These are phyloP conservation scores for Stictocephala bisonia DNA, from an alignment of 2,888 invertebrate genomes.

Conservation along the genomic window DNA sequence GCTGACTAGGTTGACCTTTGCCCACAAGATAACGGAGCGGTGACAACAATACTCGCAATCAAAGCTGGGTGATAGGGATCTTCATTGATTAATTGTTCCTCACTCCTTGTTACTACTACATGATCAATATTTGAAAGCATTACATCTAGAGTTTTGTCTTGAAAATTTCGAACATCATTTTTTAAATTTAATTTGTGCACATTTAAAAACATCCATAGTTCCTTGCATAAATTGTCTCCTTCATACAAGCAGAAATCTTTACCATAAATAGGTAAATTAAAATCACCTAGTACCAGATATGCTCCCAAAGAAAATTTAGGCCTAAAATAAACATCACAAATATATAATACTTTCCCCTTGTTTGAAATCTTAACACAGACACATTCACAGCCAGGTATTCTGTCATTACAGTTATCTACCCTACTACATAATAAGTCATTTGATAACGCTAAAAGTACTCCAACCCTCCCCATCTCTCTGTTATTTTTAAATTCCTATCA, in stretches of 20 bases:
- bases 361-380: no score
- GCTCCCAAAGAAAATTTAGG: no score
- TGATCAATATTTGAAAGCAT: conserved; percentile 7
- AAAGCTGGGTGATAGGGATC: conserved; percentile 13
- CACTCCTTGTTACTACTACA: no score
- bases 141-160: conserved; percentile 8
- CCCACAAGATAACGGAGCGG: conserved; percentile 16
- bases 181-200: neutral
- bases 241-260: neutral
- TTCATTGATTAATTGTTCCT: neutral
- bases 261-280: conserved; percentile 7
- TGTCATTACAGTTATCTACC: no score
- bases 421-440: no score
- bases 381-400: no score
- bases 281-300: no score
- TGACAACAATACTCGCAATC: neutral
- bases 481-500: no score
- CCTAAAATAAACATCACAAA: no score
- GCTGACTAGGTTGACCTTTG: neutral
- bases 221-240: conserved; percentile 1
- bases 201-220: neutral
- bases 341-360: no score
- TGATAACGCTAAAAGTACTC: no score
- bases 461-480: no score
- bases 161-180: conserved; percentile 1